Evolutionary conservation across 2,888 invertebrate genomes (phyloP).

Genomic region (Noctuana brunneofusca): DNA sequence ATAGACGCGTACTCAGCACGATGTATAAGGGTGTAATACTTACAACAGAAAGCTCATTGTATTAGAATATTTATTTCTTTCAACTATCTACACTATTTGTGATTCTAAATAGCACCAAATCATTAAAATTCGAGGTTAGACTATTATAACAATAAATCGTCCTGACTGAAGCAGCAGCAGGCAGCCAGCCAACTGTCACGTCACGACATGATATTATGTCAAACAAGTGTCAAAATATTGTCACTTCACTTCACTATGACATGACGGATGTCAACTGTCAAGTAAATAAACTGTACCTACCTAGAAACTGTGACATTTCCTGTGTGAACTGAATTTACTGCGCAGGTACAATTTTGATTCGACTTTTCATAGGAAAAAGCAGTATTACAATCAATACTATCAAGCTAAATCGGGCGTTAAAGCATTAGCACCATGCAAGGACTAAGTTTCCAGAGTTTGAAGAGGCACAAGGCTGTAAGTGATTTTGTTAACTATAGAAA

Average conservation of each 20-base stretch:
- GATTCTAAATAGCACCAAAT: conserved; percentile 57
- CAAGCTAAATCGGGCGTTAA: conserved; percentile 5
- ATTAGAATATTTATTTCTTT: conserved; percentile 44
- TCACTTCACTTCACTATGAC: too few species aligned
- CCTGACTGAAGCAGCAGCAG: conserved; percentile 3
- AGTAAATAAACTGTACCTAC: too few species aligned
- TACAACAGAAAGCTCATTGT: conserved; percentile 86
- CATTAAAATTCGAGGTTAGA: conserved; percentile 58
- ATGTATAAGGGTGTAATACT: conserved; percentile 61
- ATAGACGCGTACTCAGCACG: conserved; percentile 52
- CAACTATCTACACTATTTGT: conserved; percentile 46
- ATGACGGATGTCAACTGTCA: too few species aligned
- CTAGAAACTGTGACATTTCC: too few species aligned
- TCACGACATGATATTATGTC: neutral
- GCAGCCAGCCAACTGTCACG: conserved; percentile 9
- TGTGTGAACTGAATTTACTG: too few species aligned
- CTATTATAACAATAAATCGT: conserved; percentile 45
- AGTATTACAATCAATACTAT: conserved; percentile 5
- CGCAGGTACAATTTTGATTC: neutral
- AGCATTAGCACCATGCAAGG: conserved; percentile 86
- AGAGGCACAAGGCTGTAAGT: conserved; percentile 91
- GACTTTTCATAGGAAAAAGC: neutral
- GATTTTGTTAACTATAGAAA: conserved; percentile 34
- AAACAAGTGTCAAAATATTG: neutral
- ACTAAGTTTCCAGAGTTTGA: conserved; percentile 85